Evolutionary conservation across 2,888 invertebrate genomes (phyloP).

Genomic region (Arctia plantaginis): DNA sequence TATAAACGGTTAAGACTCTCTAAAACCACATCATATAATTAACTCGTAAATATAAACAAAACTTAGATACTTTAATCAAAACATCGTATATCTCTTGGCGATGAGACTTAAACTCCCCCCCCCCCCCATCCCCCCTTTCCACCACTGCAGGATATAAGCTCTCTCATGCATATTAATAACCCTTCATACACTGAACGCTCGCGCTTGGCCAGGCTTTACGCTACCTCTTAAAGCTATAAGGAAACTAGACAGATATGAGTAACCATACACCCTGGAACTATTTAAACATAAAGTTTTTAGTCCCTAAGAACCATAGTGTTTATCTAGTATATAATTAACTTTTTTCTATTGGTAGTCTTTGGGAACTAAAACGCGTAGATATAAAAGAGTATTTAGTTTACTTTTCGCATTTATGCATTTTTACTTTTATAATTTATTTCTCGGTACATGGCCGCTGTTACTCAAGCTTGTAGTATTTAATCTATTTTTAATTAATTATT

Average conservation of each 20-base stretch:
- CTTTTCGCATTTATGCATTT: too few species aligned
- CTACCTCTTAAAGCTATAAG: conserved; percentile 14
- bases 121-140: too few species aligned
- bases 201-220: conserved; percentile 23
- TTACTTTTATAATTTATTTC: not conserved
- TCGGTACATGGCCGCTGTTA: not conserved
- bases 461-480: too few species aligned
- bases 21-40: not conserved
- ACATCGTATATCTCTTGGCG: conserved; percentile 15
- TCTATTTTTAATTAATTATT: not conserved
- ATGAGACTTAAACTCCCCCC: conserved; percentile 20
- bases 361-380: not conserved
- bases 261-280: not conserved
- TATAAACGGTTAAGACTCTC: not conserved
- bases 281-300: not conserved
- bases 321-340: not conserved
- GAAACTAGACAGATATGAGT: conserved; percentile 9
- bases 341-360: not conserved
- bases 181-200: conserved; percentile 21
- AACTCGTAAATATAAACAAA: conserved; percentile 8
- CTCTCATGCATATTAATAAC: conserved; percentile 46
- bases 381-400: too few species aligned
- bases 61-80: conserved; percentile 14
- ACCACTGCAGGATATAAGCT: conserved; percentile 28
- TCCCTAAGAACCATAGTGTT: not conserved